These are phyloP conservation scores for Euschistus heros DNA, from an alignment of 1,140 invertebrate species.

Conservation along the genomic window DNA sequence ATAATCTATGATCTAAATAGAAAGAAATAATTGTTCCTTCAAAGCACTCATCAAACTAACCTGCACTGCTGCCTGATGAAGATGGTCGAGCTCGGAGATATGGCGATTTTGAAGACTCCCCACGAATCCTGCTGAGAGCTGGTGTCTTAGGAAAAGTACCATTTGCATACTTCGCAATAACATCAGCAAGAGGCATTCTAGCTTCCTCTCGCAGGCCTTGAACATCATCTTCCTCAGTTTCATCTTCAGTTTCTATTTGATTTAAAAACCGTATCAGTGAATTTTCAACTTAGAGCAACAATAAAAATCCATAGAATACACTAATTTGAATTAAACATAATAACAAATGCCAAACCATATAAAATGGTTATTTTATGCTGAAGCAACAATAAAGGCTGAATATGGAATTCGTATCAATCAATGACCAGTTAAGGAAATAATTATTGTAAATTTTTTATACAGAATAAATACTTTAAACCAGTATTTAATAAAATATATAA, in stretches of 20 bases:
- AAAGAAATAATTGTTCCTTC: no score
- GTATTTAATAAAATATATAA: no score
- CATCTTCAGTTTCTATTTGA: conserved; percentile 29
- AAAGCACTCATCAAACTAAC: no score
- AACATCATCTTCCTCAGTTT: conserved; percentile 49
- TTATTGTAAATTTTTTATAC: no score
- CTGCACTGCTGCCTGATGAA: neutral
- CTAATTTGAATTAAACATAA: neutral
- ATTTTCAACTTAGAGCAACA: neutral
- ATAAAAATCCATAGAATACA: neutral
- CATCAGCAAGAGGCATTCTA: conserved; percentile 65
- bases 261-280: neutral
- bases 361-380: no score
- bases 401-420: no score
- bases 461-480: no score
- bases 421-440: no score
- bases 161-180: conserved; percentile 51
- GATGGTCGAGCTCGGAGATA: conserved; percentile 17
- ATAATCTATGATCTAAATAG: no score
- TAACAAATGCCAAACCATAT: neutral
- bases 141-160: conserved; percentile 21
- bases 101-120: conserved; percentile 24
- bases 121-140: conserved; percentile 18
- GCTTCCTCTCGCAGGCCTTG: conserved; percentile 68
- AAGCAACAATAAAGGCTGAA: no score